Base-by-base conservation (phyloP, 2,888 invertebrate species). In the Neria commutata region DNA sequence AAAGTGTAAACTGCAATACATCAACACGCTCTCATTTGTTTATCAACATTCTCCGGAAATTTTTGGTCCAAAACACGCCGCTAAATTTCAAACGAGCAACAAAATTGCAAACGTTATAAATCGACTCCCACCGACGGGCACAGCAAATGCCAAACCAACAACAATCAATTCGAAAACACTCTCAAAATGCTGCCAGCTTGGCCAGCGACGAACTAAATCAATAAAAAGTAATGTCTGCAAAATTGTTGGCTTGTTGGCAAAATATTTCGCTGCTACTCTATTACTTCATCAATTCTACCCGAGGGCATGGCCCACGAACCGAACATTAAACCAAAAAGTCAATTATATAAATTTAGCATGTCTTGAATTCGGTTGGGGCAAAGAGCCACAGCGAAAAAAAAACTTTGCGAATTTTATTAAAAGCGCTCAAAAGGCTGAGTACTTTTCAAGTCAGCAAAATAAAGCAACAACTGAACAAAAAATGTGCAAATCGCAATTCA, bases 321-420 rank as follows among this genome's bases (percentile, higher is more conserved):
- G 42, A 21, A 26, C 57, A 58, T 58, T 58, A 48, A 52, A 52
- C 34, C 46, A 33, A 34, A 29, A 29, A 26, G 17, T 17, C 40
- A 52, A 52, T 52, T 40, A 34, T 14, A 11, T 6, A 42, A 40
- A 49, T 56, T 55, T 67, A 72, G 66, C 72, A 72, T 72, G 69
- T 73, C 75, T 73, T 75, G 73, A 75, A 75, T 72, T 72, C 67
- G 67, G 68, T 68, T 72, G 73, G 72, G 69, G 71, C 74, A 70
- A 66, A 55, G 17, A 42, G 25, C 53, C 57, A 53, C 56, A 57
- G 14, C 17, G 52, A 53, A 40, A 50, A 19, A 55, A 72, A 70
- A 73, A 70, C 66, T 70, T 67, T 74, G 70, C 71, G 24, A 71
- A n/a, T n/a, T n/a, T n/a, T n/a, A n/a, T n/a, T n/a, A n/a, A n/a